A percentile compares a stretch with the other conserved stretches of the same genome.
phyloP scores from a whole-genome alignment of 2,888 invertebrate species.

The Philopedon plagiatum region DNA sequence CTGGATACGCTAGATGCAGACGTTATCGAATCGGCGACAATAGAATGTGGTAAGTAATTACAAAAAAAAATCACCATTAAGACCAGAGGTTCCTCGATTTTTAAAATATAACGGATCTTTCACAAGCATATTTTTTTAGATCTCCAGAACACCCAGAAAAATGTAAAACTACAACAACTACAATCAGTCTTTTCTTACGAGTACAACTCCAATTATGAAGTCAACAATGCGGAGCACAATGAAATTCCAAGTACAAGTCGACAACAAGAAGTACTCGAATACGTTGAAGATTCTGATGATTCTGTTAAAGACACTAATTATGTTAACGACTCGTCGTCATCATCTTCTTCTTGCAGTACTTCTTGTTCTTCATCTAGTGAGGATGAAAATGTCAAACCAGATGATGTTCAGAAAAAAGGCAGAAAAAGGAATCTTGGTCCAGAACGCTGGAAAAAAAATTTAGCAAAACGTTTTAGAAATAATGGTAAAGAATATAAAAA shows the following conservation, averaged over 20 bases:
- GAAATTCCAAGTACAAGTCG: background rate
- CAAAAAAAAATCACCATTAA: too few relatives aligned
- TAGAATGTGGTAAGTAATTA: background rate
- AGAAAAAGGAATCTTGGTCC: background rate
- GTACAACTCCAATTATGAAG: too few relatives aligned
- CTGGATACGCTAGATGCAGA: background rate
- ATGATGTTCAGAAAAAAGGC: background rate
- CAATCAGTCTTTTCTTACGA: too few relatives aligned
- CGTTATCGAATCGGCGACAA: background rate
- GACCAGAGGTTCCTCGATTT: too few relatives aligned
- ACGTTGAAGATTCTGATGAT: background rate
- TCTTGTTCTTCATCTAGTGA: background rate
- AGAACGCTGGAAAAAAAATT: background rate
- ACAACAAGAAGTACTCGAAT: background rate
- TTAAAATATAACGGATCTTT: too few relatives aligned
- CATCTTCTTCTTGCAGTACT: background rate
- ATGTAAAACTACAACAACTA: too few relatives aligned
- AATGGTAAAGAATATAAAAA: background rate
- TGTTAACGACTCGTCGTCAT: background rate
- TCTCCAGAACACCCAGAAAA: too few relatives aligned
- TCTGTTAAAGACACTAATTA: background rate
- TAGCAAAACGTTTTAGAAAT: background rate
- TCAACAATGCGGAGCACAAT: background rate
- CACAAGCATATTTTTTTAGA: background rate
- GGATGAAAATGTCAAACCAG: background rate